Evolutionary conservation across 2,888 invertebrate genomes (phyloP).

Genomic region (Zygogramma bicolorata): DNA sequence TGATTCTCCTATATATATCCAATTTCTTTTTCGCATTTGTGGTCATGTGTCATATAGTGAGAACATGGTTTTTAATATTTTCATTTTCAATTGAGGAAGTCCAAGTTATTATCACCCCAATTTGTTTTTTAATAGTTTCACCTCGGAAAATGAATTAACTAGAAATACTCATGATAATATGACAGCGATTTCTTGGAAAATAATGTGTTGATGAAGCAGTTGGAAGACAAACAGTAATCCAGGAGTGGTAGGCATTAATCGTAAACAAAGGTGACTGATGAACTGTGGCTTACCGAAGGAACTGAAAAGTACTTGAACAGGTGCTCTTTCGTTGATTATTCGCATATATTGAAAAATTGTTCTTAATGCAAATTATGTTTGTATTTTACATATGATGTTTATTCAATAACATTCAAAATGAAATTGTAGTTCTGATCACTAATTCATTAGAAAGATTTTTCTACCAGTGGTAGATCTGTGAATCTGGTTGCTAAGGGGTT

Average conservation of each 20-base stretch:
- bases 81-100: too few relatives aligned
- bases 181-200: too few relatives aligned
- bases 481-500: not conserved
- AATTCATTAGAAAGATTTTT: not conserved
- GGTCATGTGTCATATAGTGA: too few relatives aligned
- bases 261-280: not conserved
- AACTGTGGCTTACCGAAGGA: not conserved
- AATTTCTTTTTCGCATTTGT: too few relatives aligned
- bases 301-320: not conserved
- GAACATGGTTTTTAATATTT: too few relatives aligned
- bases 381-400: not conserved
- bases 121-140: too few relatives aligned
- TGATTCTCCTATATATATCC: too few relatives aligned
- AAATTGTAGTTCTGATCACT: not conserved
- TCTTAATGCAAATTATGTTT: slow-evolving; percentile 10
- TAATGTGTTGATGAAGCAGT: not conserved
- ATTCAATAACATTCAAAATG: not conserved
- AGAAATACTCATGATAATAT: too few relatives aligned
- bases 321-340: not conserved
- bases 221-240: not conserved
- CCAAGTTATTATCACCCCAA: too few relatives aligned
- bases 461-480: not conserved
- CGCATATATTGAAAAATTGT: not conserved
- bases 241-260: not conserved
- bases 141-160: too few relatives aligned